phyloP scores from a whole-genome alignment of 1,140 invertebrate species.

The Saccostrea echinata region DNA sequence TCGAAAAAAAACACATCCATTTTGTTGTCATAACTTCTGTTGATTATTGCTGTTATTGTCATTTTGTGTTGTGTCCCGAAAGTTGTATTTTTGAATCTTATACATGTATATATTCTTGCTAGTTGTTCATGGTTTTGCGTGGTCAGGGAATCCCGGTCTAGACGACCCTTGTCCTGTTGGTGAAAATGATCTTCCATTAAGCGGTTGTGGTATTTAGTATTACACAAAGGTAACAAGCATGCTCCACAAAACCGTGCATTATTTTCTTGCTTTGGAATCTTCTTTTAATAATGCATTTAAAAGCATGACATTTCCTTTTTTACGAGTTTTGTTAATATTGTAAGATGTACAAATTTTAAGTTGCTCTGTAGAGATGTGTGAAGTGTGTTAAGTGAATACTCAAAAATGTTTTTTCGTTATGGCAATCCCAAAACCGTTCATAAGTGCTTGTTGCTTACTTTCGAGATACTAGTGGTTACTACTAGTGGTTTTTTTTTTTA shows the following conservation, averaged over 20 bases:
- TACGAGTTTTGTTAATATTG: no score
- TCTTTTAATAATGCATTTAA: no score
- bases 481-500: no score
- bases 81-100: not conserved
- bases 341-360: no score
- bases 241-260: not conserved
- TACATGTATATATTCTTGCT: not conserved
- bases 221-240: not conserved
- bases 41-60: not conserved
- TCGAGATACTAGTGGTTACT: no score
- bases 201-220: slow-evolving; percentile 88
- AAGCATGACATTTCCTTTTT: not conserved
- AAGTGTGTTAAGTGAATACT: no score
- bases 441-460: no score
- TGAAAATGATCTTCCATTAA: slow-evolving; percentile 94
- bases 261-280: not conserved
- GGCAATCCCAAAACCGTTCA: no score
- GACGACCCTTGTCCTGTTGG: slow-evolving; percentile 98
- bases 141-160: slow-evolving; percentile 92
- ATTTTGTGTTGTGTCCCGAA: not conserved
- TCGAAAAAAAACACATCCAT: no score
- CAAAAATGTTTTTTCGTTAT: no score
- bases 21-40: no score
- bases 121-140: slow-evolving; percentile 13
- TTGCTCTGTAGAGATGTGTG: no score